Conservation (phyloP, 2,113 vertebrate genomes). For the Camelus dromedarius region DNA sequence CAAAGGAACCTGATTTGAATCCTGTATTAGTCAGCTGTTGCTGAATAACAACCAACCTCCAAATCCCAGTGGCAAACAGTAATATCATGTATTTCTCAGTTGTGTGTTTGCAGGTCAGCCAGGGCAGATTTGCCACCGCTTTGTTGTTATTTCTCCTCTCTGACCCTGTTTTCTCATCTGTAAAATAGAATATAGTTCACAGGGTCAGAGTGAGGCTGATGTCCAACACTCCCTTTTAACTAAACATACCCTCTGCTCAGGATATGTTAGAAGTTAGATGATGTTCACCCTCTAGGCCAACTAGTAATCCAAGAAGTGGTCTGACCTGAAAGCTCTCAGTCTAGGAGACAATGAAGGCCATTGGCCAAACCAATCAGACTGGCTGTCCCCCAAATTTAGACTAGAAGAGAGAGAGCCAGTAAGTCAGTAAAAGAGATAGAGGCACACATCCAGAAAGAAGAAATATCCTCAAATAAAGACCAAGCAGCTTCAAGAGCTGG, state of each 20-base stretch:
- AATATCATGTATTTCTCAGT: background rate
- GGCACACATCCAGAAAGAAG: background rate
- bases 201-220: background rate
- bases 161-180: background rate
- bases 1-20: background rate
- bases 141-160: background rate
- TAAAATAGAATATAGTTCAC: background rate
- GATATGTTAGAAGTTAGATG: background rate
- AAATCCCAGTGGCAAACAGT: background rate
- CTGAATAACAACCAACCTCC: background rate
- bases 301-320: background rate
- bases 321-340: background rate
- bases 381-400: background rate
- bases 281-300: background rate
- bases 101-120: background rate
- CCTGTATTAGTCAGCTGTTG: background rate
- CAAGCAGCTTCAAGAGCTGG: background rate
- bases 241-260: background rate
- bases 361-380: background rate
- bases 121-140: background rate
- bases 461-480: background rate
- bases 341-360: background rate
- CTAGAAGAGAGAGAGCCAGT: background rate
- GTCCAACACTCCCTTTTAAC: background rate
- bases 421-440: background rate